A percentile compares a stretch with the other conserved stretches of the same genome.
These are phyloP conservation scores for Macheiramphus alcinus DNA, from an alignment of 2,113 vertebrate genomes.

Conservation along the genomic window DNA sequence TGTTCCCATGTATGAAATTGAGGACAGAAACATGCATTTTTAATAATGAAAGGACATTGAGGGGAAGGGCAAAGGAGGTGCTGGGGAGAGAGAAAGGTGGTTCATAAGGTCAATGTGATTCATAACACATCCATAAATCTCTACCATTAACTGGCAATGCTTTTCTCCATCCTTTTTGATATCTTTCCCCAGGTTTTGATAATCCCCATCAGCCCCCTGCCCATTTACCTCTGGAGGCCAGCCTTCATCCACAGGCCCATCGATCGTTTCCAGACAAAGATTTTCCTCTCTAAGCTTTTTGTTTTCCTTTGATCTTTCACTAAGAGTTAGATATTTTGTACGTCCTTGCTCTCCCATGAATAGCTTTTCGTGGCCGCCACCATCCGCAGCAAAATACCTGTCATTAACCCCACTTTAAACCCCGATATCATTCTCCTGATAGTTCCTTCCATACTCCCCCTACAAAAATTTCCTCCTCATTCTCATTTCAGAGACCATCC, in stretches of 20 bases:
- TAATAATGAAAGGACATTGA: not conserved
- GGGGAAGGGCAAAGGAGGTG: not conserved
- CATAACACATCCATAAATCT: not conserved
- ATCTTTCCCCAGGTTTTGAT: not conserved
- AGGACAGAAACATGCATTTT: not conserved
- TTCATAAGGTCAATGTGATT: slow-evolving; percentile 2
- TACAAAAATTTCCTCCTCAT: not conserved
- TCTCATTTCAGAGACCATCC: not conserved
- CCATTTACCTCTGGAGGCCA: not conserved
- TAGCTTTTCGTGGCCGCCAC: not conserved
- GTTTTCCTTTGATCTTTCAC: not conserved
- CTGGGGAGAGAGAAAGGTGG: not conserved
- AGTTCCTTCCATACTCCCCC: not conserved
- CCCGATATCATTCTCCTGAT: not conserved
- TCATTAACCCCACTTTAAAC: not conserved
- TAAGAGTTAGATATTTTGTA: not conserved
- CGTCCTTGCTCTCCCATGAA: not conserved
- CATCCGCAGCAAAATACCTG: not conserved
- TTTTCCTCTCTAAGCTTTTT: not conserved
- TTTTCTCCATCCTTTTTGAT: not conserved
- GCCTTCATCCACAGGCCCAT: not conserved
- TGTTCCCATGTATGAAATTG: slow-evolving; percentile 12
- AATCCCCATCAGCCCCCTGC: not conserved
- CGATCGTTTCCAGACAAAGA: not conserved
- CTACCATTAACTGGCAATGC: not conserved